Evolutionary conservation across 2,797 vertebrate species (phyloP).

Genomic region (Epinephelus coioides): DNA sequence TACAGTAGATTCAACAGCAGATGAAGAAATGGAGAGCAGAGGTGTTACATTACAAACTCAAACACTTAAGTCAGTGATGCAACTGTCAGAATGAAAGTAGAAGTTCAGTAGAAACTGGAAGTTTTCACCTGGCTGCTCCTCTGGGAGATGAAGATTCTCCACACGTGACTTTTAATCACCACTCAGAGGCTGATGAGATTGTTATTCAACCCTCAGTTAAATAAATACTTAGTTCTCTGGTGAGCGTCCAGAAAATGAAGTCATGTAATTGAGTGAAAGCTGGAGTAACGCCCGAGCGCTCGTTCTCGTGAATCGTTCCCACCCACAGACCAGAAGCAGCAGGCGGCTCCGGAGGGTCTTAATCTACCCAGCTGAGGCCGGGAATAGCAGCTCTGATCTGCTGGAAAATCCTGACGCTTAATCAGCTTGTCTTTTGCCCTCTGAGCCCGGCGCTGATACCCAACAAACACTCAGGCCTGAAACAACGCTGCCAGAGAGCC

Average conservation of each 20-base stretch:
- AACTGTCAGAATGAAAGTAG: too few species aligned
- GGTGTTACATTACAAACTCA: too few species aligned
- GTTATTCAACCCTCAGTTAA: not conserved
- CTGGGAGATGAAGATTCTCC: not conserved
- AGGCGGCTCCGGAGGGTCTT: conserved; percentile 51
- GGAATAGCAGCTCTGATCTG: conserved; percentile 80
- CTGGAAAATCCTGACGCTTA: conserved; percentile 67
- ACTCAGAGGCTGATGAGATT: not conserved
- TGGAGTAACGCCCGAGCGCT: not conserved
- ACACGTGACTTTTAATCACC: not conserved
- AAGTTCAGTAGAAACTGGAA: too few species aligned
- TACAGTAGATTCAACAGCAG: too few species aligned
- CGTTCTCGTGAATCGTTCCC: not conserved
- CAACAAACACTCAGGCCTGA: conserved; percentile 4
- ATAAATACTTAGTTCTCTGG: not conserved
- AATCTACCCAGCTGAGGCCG: conserved; percentile 58
- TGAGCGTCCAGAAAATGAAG: conserved; percentile 12
- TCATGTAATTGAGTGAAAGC: conserved; percentile 31
- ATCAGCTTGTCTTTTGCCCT: conserved; percentile 74
- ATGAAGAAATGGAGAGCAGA: too few species aligned
- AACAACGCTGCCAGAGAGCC: not conserved
- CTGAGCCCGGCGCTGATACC: conserved; percentile 39
- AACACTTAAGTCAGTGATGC: too few species aligned
- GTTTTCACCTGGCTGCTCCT: too few species aligned
- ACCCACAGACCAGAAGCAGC: conserved; percentile 16